phyloP scores from a whole-genome alignment of 2,888 invertebrate genomes.

The Acleris literana region DNA sequence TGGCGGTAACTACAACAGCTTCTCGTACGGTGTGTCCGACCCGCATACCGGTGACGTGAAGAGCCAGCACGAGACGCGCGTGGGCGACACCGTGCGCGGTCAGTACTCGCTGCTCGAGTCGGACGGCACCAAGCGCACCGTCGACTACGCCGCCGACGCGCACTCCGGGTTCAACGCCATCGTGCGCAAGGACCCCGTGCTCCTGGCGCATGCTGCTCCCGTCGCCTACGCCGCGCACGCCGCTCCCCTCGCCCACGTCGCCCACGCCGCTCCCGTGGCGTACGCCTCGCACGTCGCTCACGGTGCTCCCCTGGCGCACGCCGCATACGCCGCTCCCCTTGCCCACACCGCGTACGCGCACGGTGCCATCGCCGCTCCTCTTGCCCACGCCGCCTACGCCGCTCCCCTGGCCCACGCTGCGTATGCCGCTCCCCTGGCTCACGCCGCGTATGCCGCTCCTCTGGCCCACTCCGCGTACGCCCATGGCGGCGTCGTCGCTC shows the following conservation, averaged over 20 bases:
- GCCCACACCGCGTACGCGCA: conserved; percentile 45
- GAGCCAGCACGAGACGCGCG: conserved; percentile 85
- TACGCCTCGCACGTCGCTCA: conserved; percentile 47
- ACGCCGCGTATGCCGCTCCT: conserved; percentile 39
- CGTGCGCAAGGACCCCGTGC: conserved; percentile 42
- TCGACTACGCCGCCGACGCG: conserved; percentile 70
- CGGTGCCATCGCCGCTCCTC: conserved; percentile 40
- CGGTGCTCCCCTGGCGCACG: conserved; percentile 45
- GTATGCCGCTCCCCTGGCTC: conserved; percentile 39
- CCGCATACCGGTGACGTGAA: conserved; percentile 79
- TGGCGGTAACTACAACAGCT: conserved; percentile 71
- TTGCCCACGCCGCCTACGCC: conserved; percentile 38
- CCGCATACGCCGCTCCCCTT: conserved; percentile 45
- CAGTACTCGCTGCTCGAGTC: conserved; percentile 81
- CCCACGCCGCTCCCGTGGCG: conserved; percentile 42
- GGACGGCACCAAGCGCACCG: conserved; percentile 85
- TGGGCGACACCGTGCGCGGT: conserved; percentile 85
- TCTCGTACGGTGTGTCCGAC: conserved; percentile 77
- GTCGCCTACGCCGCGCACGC: conserved; percentile 47
- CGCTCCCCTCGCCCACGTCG: conserved; percentile 40
- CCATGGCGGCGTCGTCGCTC: conserved; percentile 39
- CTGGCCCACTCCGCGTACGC: conserved; percentile 39
- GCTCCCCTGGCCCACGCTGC: conserved; percentile 37
- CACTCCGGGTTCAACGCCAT: conserved; percentile 43
- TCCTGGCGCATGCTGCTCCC: conserved; percentile 52